Conservation (phyloP, 2,113 vertebrate species). For the Actenoides hombroni region DNA sequence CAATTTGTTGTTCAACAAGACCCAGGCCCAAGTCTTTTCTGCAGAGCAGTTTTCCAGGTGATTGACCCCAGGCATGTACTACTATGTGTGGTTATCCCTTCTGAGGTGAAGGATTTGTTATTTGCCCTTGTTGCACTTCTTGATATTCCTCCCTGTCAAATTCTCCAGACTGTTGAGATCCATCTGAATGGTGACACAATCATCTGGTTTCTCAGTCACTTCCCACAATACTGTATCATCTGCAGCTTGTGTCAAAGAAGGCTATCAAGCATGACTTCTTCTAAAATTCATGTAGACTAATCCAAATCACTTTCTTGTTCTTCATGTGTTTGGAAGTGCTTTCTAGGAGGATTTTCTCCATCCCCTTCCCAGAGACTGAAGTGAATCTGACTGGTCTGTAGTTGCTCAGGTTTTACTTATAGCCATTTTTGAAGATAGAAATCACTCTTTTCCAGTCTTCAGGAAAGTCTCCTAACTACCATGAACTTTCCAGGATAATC, state of each 20-base stretch:
- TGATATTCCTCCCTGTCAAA: background rate
- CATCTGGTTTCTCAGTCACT: background rate
- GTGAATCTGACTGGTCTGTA: background rate
- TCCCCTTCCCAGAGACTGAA: background rate
- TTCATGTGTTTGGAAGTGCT: background rate
- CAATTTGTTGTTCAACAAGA: background rate
- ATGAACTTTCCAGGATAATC: no score
- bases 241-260: background rate
- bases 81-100: background rate
- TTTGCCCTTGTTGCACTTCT: background rate
- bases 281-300: background rate
- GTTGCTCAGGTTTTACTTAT: background rate
- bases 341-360: background rate
- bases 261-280: background rate
- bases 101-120: background rate
- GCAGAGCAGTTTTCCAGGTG: background rate
- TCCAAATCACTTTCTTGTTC: background rate
- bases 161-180: background rate
- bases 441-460: background rate
- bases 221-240: no score
- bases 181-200: background rate
- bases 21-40: no score
- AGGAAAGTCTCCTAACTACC: background rate
- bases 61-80: background rate
- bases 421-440: background rate